A percentile compares a stretch with the other conserved stretches of the same genome.
These are phyloP conservation scores for Heterotis niloticus DNA, from an alignment of 2,113 vertebrate species.

Conservation along the genomic window DNA sequence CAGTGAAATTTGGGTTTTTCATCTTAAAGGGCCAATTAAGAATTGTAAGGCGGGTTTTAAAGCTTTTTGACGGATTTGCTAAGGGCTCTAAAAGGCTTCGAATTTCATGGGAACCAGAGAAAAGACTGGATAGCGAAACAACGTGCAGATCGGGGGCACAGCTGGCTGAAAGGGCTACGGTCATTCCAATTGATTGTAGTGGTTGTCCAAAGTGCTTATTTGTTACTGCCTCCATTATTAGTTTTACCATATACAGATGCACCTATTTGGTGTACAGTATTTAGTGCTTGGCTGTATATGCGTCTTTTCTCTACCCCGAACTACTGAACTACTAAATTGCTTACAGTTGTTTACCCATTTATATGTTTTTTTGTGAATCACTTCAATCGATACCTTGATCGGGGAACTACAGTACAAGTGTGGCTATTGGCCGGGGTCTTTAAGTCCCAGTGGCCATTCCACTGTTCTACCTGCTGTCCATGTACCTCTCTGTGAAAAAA, in stretches of 20 bases:
- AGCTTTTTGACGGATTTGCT: neutral
- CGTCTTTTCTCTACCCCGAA: no score
- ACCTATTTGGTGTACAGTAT: neutral
- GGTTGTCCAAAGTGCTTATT: neutral
- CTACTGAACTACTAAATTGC: no score
- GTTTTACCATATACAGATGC: neutral
- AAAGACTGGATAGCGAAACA: neutral
- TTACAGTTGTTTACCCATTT: no score
- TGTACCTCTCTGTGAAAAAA: no score
- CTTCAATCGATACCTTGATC: no score
- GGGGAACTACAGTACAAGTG: no score
- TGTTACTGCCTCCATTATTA: neutral
- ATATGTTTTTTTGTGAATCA: no score
- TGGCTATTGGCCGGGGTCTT: no score
- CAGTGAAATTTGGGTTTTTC: neutral
- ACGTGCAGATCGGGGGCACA: neutral
- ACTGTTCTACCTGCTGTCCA: no score
- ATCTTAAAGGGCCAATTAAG: conserved; percentile 2
- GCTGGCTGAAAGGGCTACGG: neutral
- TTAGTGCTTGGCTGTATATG: no score
- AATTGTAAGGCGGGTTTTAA: neutral
- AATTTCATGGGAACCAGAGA: neutral
- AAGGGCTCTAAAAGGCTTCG: neutral
- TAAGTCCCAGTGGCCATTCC: no score
- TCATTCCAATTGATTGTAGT: neutral